Evolutionary conservation across 2,888 invertebrate genomes (phyloP).

Genomic region (Athetis lepigone): DNA sequence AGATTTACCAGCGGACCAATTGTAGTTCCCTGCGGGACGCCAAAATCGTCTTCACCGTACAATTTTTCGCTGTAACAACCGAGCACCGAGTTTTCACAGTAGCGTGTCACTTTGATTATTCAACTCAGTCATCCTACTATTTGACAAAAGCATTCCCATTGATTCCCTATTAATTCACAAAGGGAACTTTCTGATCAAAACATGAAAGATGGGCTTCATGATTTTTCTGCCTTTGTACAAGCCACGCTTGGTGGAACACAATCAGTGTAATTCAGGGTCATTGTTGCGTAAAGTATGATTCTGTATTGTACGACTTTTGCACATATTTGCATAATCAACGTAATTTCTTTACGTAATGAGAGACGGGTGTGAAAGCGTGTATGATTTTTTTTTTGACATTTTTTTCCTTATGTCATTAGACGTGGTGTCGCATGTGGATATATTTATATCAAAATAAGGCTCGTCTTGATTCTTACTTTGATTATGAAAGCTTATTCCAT

Average conservation of each 20-base stretch:
- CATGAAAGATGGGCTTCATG: conserved; percentile 67
- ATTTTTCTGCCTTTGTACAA: conserved; percentile 66
- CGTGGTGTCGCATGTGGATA: no score
- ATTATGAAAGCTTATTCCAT: no score
- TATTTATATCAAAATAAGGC: no score
- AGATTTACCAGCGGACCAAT: conserved; percentile 8
- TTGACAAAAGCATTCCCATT: conserved; percentile 66
- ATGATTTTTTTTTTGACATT: conserved; percentile 38
- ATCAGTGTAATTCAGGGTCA: conserved; percentile 57
- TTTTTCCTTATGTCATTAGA: conserved; percentile 23
- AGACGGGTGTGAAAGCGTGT: conserved; percentile 22
- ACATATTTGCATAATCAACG: conserved; percentile 56
- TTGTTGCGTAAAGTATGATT: conserved; percentile 43
- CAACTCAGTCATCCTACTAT: conserved; percentile 50
- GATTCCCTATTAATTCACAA: conserved; percentile 72
- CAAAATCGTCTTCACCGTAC: conserved; percentile 7
- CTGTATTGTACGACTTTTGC: conserved; percentile 34
- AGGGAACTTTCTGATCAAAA: conserved; percentile 64
- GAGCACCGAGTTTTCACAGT: conserved; percentile 35
- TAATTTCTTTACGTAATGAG: conserved; percentile 36
- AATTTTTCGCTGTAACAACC: conserved; percentile 32
- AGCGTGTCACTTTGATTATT: conserved; percentile 62
- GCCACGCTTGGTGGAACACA: conserved; percentile 47
- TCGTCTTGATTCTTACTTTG: no score
- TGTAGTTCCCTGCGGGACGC: conserved; percentile 31